Conservation (phyloP, 2,888 invertebrate species). For the Bombylius major region DNA sequence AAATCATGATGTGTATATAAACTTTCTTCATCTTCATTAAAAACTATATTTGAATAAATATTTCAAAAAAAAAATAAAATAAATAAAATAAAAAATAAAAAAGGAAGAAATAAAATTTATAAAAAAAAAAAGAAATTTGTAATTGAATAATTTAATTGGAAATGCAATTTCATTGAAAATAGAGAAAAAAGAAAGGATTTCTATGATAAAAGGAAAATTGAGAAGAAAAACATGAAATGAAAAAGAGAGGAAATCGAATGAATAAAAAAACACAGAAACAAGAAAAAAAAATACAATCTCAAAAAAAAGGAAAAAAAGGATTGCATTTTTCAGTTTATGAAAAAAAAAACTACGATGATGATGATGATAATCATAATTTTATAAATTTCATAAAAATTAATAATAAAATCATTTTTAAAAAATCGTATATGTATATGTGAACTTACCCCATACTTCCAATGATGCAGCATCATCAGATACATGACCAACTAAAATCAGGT, state of each 20-base stretch:
- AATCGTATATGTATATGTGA: neutral
- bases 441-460: slow-evolving; percentile 73
- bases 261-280: no score
- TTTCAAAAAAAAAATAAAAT: no score
- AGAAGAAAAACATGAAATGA: no score
- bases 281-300: no score
- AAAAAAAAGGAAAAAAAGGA: no score
- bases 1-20: slow-evolving; percentile 93
- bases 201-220: no score
- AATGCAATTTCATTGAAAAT: neutral
- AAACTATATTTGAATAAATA: slow-evolving; percentile 43
- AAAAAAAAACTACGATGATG: neutral
- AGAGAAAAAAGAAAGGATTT: no score
- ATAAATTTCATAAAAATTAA: slow-evolving; percentile 2
- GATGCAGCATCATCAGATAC: slow-evolving; percentile 77
- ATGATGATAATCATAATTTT: no score
- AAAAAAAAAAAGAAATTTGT: neutral
- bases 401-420: slow-evolving; percentile 14
- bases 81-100: no score
- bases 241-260: neutral
- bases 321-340: neutral
- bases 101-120: slow-evolving; percentile 27
- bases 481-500: slow-evolving; percentile 75
- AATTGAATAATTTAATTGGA: neutral
- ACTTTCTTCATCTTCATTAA: slow-evolving; percentile 77